Conservation (phyloP, 2,888 invertebrate species). For the Zele albiditarsus region DNA sequence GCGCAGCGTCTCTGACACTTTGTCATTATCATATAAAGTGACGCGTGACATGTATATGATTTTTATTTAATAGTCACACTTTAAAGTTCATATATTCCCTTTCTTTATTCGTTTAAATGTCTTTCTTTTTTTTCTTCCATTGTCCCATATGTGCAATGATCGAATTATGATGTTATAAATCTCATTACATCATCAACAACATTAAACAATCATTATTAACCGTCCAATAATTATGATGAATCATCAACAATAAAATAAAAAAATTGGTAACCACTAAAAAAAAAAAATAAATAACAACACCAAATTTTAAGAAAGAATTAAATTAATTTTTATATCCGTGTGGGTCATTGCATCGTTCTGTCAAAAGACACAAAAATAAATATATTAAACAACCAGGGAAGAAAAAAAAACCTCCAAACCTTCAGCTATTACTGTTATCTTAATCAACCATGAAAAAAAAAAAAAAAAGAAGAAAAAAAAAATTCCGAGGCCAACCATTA, state of each 20-base stretch:
- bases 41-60: background rate
- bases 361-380: too few relatives aligned
- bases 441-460: background rate
- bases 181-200: background rate
- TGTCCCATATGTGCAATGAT: background rate
- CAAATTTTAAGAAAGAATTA: background rate
- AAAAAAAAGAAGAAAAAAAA: background rate
- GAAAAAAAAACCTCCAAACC: background rate
- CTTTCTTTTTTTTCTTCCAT: background rate
- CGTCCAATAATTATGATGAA: background rate
- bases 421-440: background rate
- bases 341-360: background rate
- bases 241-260: background rate
- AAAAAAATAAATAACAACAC: background rate
- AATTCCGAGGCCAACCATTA: background rate
- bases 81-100: constrained; percentile 5
- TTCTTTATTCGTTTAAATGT: background rate
- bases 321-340: background rate
- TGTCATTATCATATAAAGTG: constrained; percentile 7
- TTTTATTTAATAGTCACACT: background rate
- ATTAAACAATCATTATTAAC: background rate
- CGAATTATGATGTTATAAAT: background rate
- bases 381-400: background rate
- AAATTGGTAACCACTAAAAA: background rate
- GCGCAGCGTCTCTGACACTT: background rate